Conservation (phyloP, 2,113 vertebrate species). For the Barbus barbus region DNA sequence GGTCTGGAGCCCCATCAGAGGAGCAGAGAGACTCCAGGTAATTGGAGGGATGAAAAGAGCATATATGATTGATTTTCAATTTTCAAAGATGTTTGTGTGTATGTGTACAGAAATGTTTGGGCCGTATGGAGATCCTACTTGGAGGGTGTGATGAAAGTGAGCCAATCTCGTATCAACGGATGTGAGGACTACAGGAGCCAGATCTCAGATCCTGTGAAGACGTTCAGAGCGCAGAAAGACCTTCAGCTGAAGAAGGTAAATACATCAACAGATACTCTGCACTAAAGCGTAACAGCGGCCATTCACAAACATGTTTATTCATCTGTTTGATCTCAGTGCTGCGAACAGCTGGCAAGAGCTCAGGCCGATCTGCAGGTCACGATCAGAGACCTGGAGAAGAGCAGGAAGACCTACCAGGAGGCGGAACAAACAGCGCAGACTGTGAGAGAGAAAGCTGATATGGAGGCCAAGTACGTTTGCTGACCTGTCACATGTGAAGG, state of each 20-base stretch:
- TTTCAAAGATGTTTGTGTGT: too few relatives aligned
- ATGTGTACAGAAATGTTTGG: slow-evolving; percentile 83
- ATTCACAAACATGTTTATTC: background rate
- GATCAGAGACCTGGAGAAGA: slow-evolving; percentile 87
- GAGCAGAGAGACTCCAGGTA: slow-evolving; percentile 87
- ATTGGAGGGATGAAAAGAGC: background rate
- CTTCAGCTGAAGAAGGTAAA: slow-evolving; percentile 91
- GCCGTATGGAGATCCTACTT: slow-evolving; percentile 91
- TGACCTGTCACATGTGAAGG: slow-evolving; percentile 33
- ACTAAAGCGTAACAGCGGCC: background rate
- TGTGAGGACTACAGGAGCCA: slow-evolving; percentile 92
- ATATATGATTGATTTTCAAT: background rate
- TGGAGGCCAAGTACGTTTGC: slow-evolving; percentile 85
- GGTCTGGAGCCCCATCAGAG: slow-evolving; percentile 83
- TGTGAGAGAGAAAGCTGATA: slow-evolving; percentile 85
- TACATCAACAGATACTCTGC: background rate
- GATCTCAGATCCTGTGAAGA: slow-evolving; percentile 88
- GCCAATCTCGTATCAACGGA: slow-evolving; percentile 86
- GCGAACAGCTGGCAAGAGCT: slow-evolving; percentile 85
- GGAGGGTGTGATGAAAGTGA: slow-evolving; percentile 89
- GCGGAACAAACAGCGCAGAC: slow-evolving; percentile 87
- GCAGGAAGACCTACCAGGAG: slow-evolving; percentile 89
- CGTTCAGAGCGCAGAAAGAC: slow-evolving; percentile 87
- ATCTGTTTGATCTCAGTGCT: slow-evolving; percentile 69
- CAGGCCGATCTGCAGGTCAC: slow-evolving; percentile 86